phyloP scores from a whole-genome alignment of 2,888 invertebrate genomes.

The Scelioninae gen. 2 region DNA sequence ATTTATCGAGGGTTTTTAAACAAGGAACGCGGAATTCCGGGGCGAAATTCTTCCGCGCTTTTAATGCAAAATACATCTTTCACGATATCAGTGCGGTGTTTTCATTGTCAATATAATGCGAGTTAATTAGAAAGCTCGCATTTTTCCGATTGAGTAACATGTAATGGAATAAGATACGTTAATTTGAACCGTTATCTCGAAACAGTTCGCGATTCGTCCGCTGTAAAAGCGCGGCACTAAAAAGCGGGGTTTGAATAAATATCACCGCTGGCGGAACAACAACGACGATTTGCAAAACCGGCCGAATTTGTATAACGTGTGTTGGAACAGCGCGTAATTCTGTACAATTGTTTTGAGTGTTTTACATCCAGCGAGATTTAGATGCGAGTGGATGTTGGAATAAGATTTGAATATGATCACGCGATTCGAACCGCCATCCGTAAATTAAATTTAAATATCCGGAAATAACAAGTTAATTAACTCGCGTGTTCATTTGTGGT shows the following conservation, averaged over 20 bases:
- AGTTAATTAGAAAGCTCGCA: conserved; percentile 12
- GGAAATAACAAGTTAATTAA: too few species aligned
- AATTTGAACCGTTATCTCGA: not conserved
- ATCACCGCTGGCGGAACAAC: not conserved
- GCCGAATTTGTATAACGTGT: not conserved
- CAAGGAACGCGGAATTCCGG: conserved; percentile 15
- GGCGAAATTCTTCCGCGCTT: conserved; percentile 14
- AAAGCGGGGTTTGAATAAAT: not conserved
- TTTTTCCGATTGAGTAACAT: conserved; percentile 3
- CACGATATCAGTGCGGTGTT: conserved; percentile 1
- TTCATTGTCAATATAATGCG: conserved; percentile 4
- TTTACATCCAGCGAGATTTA: too few species aligned
- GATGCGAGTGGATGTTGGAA: too few species aligned
- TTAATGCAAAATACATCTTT: conserved; percentile 8
- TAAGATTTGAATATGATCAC: too few species aligned
- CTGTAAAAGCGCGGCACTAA: not conserved
- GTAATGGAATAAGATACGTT: not conserved
- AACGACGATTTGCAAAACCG: not conserved
- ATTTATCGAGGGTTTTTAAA: conserved; percentile 16
- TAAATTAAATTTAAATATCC: too few species aligned
- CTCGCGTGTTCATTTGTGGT: too few species aligned
- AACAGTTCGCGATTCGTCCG: not conserved
- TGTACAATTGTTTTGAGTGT: not conserved
- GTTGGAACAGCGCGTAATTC: not conserved
- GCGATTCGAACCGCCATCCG: too few species aligned